Percentiles rank a stretch among this genome's conserved stretches.
phyloP scores from a whole-genome alignment of 2,113 vertebrate genomes.

The Theristicus caerulescens region DNA sequence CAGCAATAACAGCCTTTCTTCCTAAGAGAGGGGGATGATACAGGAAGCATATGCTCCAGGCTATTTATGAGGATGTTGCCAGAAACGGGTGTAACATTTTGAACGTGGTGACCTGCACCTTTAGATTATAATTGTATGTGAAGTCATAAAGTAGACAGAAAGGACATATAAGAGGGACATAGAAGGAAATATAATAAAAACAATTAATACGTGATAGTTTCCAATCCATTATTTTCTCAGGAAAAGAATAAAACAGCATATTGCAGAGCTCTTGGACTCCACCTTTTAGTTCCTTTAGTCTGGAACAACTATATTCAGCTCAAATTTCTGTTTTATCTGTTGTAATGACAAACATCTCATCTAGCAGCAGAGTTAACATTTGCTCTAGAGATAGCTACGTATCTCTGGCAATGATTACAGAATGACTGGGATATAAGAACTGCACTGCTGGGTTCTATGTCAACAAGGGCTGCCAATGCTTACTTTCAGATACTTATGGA shows the following conservation, averaged over 20 bases:
- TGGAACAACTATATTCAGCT: neutral
- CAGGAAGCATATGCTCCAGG: slow-evolving; percentile 37
- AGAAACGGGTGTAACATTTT: slow-evolving; percentile 9
- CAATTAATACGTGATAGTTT: neutral
- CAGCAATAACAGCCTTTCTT: slow-evolving; percentile 13
- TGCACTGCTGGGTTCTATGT: neutral
- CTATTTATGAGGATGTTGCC: neutral
- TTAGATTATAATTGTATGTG: neutral
- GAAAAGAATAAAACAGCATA: slow-evolving; percentile 10
- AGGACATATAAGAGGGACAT: neutral
- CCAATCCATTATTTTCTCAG: slow-evolving; percentile 40
- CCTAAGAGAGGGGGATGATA: neutral
- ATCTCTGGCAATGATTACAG: neutral
- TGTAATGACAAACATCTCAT: neutral
- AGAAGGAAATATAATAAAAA: slow-evolving; percentile 22
- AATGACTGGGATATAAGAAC: neutral
- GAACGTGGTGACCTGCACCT: slow-evolving; percentile 13
- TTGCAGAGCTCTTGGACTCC: neutral
- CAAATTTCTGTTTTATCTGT: neutral
- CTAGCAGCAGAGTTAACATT: neutral
- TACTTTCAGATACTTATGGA: neutral
- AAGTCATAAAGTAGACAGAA: slow-evolving; percentile 8
- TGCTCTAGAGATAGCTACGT: neutral
- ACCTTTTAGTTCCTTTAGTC: neutral
- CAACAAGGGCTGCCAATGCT: neutral